These are phyloP conservation scores for Caenorhabditis sulstoni DNA, from an alignment of 2,888 invertebrate genomes.

Conservation along the genomic window DNA sequence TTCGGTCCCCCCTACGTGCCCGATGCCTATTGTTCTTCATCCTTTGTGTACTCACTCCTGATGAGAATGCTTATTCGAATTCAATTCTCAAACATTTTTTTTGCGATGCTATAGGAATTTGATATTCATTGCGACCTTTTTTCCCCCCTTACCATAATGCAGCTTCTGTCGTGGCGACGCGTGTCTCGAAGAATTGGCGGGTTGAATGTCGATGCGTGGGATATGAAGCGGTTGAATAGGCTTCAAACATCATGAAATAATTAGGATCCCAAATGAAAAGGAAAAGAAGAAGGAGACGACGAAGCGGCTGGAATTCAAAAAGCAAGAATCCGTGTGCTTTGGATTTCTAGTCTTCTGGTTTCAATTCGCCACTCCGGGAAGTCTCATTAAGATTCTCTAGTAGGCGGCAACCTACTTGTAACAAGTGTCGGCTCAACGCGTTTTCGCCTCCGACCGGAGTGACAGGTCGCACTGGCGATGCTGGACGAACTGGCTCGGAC, in stretches of 20 bases:
- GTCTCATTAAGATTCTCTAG: neutral
- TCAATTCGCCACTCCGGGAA: neutral
- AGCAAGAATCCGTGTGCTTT: neutral
- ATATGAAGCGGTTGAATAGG: conserved; percentile 74
- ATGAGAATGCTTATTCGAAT: conserved; percentile 21
- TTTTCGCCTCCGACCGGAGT: conserved; percentile 64
- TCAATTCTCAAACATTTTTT: conserved; percentile 3
- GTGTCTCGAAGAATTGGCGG: conserved; percentile 58
- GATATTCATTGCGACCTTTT: too few species aligned
- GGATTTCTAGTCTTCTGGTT: neutral
- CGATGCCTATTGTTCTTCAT: conserved; percentile 1
- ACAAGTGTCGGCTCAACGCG: conserved; percentile 32
- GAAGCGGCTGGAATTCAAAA: neutral
- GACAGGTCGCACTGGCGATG: conserved; percentile 73
- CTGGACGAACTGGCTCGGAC: conserved; percentile 76
- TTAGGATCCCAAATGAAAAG: neutral
- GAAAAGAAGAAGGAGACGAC: neutral
- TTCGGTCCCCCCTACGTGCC: neutral
- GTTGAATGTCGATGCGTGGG: conserved; percentile 72
- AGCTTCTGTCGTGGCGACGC: conserved; percentile 51
- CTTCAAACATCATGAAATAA: conserved; percentile 44
- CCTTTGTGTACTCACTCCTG: neutral
- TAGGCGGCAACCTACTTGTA: conserved; percentile 39
- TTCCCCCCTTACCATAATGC: conserved; percentile 49
- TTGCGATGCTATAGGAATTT: neutral